Percentiles rank a stretch among this genome's conserved stretches.
These are phyloP conservation scores for Zootoca vivipara DNA, from an alignment of 2,113 vertebrate genomes.

Conservation along the genomic window DNA sequence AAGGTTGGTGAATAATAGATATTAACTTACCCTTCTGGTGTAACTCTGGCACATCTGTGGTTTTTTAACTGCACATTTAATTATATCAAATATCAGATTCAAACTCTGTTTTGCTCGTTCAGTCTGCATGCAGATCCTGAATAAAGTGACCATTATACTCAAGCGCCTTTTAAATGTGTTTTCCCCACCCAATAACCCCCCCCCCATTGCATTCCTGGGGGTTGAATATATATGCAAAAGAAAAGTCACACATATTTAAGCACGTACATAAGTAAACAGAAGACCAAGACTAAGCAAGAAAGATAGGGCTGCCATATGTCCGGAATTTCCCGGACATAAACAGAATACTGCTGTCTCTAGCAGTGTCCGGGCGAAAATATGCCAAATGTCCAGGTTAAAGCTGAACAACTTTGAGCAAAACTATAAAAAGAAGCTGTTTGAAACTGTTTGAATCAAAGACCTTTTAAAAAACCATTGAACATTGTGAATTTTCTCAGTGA, in stretches of 20 bases:
- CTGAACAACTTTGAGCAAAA: too few relatives aligned
- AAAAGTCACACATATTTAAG: background rate
- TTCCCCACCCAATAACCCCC: background rate
- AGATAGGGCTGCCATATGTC: too few relatives aligned
- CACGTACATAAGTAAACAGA: background rate
- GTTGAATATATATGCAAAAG: conserved; percentile 21
- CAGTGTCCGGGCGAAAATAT: too few relatives aligned
- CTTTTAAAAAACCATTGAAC: background rate
- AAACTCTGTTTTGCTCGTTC: conserved; percentile 21
- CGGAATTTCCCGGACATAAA: too few relatives aligned
- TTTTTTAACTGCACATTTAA: conserved; percentile 16
- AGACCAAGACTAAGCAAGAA: too few relatives aligned
- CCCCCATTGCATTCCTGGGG: conserved; percentile 1
- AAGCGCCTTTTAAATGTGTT: conserved; percentile 3
- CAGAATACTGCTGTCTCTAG: too few relatives aligned
- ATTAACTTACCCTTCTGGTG: conserved; percentile 14
- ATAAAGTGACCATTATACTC: conserved; percentile 9
- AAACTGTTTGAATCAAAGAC: background rate
- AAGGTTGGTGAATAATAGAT: conserved; percentile 17
- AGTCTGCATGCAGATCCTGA: background rate
- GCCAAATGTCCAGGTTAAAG: too few relatives aligned
- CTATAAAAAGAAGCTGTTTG: too few relatives aligned
- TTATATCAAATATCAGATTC: conserved; percentile 6
- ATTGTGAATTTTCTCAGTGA: background rate
- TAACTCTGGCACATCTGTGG: background rate